Base-by-base conservation (phyloP, 1,140 invertebrate genomes). In the Ceratina japonica region DNA sequence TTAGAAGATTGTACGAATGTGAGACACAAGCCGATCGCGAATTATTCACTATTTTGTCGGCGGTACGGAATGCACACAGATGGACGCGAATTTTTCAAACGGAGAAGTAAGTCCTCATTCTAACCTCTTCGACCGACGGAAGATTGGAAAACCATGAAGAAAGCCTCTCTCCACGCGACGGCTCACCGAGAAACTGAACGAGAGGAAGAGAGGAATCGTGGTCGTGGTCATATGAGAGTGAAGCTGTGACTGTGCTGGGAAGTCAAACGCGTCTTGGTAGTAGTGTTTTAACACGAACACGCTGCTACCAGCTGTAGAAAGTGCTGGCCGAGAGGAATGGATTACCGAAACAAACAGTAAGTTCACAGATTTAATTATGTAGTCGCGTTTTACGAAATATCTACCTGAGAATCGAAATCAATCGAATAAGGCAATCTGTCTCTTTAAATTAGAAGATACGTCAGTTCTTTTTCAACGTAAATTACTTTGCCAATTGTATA, bases 101-200 rank as follows among this genome's bases (percentile, higher is more conserved):
- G 13, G 20, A 64, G 0, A n/a, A 24, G 44, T 54, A 20, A 79
- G 72, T 79, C 59, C 20, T 64, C 22, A 5, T 79, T 74, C 77
- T 79, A 79, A 79, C 77, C 77, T 79, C 70, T 74, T 66, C 70
- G 62, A 66, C 62, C 62, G 70, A 79, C 22, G 49, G 24, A 51
- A 54, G 56, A 66, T 49, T 27, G 31, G 73, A 58, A 61, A 75
- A 80, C 31, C 72, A 59, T n/a, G 72, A 73, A 75, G 72, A 80
- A 75, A 62, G 64, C 24, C 64, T 63, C 77, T 74, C 63, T 66
- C 22, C 73, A 22, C 20, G 54, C 64, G 72, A 80, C 73, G 51
- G 71, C 44, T 31, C 54, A 79, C 70, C 24, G 71, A 66, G 77
- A 79, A 74, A 79, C 77, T 79, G 77, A 79, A 37, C 37, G 70